Evolutionary conservation across 2,888 invertebrate species (phyloP), one percentile per base, ranked within the genome.

Genomic region (Bimastos eiseni): DNA sequence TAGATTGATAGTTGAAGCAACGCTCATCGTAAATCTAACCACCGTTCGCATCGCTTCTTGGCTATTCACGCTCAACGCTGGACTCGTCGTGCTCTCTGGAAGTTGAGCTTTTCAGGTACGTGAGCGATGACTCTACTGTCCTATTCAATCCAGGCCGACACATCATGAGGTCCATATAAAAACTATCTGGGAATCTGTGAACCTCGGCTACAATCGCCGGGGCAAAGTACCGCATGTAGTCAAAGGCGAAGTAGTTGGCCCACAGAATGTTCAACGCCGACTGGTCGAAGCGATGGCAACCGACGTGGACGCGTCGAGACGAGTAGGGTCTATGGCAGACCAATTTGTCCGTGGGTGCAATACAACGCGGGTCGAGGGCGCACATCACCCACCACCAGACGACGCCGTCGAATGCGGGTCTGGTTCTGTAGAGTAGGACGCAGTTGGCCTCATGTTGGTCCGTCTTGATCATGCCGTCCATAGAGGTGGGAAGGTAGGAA

Each of bases 211-310:
- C 86, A 24, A 8, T 15, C 34, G 0, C 33, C 70, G 70, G 5
- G 44, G n/a, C 89, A 19, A 89, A 49, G 84, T 93, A 95, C 38
- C 92, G 92, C 2, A 91, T 91, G 34, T 92, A 92, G 83, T 95
- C 93, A 92, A 93, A 95, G 89, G 93, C 89, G 91, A 94, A 94
- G 92, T 93, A 93, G 55, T 95, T 95, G 91, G 94, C 94, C 36
- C 95, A 90, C n/a, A 95, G 92, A 15, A 95, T 93, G 91, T 95
- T 95, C n/a, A 95, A 92, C 21, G 94, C 95, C 0, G 95, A 94
- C 92, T 95, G 95, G 90, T 95, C 94, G 90, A 93, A 95, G 21
- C 94, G 91, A 92, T 95, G 95, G 90, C 95, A 95, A 2, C 90
- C 38, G 24, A 93, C 94, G 89, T 93, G 93, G 37, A 91, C 90